Base-by-base conservation (phyloP, 1,140 invertebrate species). In the Macrocentrus cingulum region DNA sequence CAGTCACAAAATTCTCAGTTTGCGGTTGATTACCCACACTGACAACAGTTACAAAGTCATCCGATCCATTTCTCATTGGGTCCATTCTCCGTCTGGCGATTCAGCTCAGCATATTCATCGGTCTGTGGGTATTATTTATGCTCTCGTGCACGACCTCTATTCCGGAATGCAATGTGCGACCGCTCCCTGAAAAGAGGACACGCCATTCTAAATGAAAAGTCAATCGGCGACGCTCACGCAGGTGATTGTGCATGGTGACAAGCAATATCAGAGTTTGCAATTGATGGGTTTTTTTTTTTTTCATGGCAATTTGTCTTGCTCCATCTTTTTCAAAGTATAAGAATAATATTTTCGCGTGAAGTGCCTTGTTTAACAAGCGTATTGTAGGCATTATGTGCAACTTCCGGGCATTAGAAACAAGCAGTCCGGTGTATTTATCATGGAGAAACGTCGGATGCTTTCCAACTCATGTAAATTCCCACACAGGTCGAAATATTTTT, bases 11-110 rank as follows among this genome's bases (percentile, higher is more conserved):
- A 42, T 72, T 76, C 36, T 80, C 76, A 11, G 59, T 13, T 18
- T 55, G 67, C 64, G 66, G 57, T 50, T 80, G 75, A 15, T 64
- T 66, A 56, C 85, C 83, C n/a, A 88, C 84, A 55, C 84, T 83
- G 29, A 88, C 85, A n/a, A 88, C 86, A 16, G 87, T 88, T 39
- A 88, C 84, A 63, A 86, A 88, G 41, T 87, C 84, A 44, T 75
- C 79, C 22, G 56, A 55, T 56, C 65, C 65, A 45, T 60, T 63
- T 53, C 67, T 69, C 32, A 62, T 56, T 37, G 64, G 44, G 34
- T 71, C 67, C 66, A 68, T 71, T 67, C 34, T 66, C 59, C 39
- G 20, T 19, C 57, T 52, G 20, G 42, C 19, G 63, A 9, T 25
- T 6, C 44, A 34, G 44, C 42, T 52, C 62, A 60, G 62, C 62